Conservation (phyloP, 1,140 invertebrate genomes). For the Calliphora vicina region DNA sequence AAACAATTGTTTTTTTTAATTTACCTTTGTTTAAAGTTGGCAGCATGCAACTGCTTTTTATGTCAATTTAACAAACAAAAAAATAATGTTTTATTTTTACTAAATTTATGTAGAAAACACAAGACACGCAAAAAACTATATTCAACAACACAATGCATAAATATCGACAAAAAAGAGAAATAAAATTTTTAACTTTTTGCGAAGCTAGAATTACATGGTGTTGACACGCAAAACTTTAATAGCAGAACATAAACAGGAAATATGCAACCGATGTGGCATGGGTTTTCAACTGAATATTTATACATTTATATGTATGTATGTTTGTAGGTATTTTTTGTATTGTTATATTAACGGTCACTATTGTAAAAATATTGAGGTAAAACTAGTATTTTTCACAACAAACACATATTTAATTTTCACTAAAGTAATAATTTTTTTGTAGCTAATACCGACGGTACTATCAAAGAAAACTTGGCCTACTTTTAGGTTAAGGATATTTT, state of each 20-base stretch:
- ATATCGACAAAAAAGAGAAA: background rate
- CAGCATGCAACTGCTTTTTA: background rate
- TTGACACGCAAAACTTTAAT: slow-evolving; percentile 28
- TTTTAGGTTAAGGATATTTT: background rate
- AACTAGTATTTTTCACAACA: too few species aligned
- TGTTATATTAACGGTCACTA: too few species aligned
- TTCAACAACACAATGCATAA: background rate
- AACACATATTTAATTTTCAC: too few species aligned
- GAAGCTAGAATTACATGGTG: slow-evolving; percentile 18
- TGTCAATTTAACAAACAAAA: too few species aligned
- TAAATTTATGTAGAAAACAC: background rate
- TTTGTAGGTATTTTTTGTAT: too few species aligned
- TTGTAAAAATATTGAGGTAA: too few species aligned
- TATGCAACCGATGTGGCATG: background rate
- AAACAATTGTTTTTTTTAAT: background rate
- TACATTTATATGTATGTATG: background rate
- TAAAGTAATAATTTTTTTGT: too few species aligned
- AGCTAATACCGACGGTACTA: too few species aligned
- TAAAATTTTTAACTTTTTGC: background rate
- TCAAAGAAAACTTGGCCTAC: background rate
- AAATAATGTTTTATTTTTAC: too few species aligned
- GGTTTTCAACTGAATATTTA: background rate
- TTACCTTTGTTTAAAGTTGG: background rate
- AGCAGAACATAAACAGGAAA: slow-evolving; percentile 5
- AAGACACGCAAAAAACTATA: background rate